Base-by-base conservation (phyloP, 2,888 invertebrate species). In the Ceramica pisi region DNA sequence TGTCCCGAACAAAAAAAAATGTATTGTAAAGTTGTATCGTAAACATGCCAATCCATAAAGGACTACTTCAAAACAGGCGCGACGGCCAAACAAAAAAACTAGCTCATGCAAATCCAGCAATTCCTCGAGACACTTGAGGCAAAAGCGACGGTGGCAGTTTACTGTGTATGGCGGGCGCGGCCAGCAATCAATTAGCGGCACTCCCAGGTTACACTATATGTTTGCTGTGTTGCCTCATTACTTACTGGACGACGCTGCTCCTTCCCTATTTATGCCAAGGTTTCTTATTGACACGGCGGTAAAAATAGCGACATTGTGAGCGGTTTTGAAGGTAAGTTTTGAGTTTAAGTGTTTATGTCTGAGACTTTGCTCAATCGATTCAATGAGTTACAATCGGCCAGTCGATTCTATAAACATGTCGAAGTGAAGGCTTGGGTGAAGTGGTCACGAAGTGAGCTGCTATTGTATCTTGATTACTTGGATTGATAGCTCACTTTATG, bases 161-260 rank as follows among this genome's bases (percentile, higher is more conserved):
- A 77, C 84, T 86, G 80, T 85, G 89, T 86, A 76, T 88, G 91
- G 91, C 87, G 89, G 91, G 93, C 87, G 92, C 89, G 93, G 93
- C 90, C 74, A 74, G 90, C 93, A 95, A 95, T 95, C 95, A 95
- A 95, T 95, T 95, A 95, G 70, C 76, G 87, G 86, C 90, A 87
- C 89, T 83, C 92, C 88, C 88, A 85, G 88, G 94, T 93, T 91
- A 94, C 92, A 90, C 91, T 92, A 94, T 94, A 94, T 93, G 94
- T 94, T 95, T 95, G 91, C 92, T 78, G 84, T 90, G 88, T 88
- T 89, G 88, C 90, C 94, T 95, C 94, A 94, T 95, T 95, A 94
- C 94, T 95, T 94, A 94, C 94, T 92, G 91, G 89, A 91, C 91
- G 88, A 86, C 87, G 86, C 89, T 84, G 86, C 82, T 90, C 89